Evolutionary conservation across 2,797 vertebrate species (phyloP), one percentile per base, ranked within the genome.

Genomic region (Notolabrus celidotus): DNA sequence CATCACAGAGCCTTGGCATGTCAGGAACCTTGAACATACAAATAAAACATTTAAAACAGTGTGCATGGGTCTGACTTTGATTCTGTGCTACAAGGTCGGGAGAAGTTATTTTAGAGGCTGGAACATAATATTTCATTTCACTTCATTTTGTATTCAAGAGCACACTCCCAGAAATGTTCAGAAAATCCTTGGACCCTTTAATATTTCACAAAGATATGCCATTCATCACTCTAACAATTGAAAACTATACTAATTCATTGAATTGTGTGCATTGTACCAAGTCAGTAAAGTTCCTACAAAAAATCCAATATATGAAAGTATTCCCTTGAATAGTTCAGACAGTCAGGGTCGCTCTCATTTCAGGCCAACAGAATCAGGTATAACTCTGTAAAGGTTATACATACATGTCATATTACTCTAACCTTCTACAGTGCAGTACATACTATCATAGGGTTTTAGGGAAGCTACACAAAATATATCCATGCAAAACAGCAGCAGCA

Each of bases 21-120:
- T 74, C 83, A 67, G 11, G 8, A 77, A 68, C 69, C 33, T 46
- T 74, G 57, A 81, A 67, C 65, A 76, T 61, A 50, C 56, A 83
- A 76, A 80, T 75, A 57, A 81, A 83, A 77, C 23, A 45, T 78
- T 86, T 58, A 74, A 65, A 79, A 39, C 41, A 50, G 51, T 20
- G 38, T 49, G 27, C 10, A 59, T 46, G 16, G 14, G 8, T 73
- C 54, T 62, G 25, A 14, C 29, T 77, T 58, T 68, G 60, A 80
- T 55, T 72, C n/a, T 7, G 33, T 57, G 25, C 3, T 51, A 23
- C n/a, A 60, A 50, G 55, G 67, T 74, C 42, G 69, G 9, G 7
- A 23, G 55, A 9, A 60, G 12, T 25, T 33, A 16, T 71, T 46
- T 56, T 53, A 34, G 2, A 61, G 41, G 33, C 49, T 56, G 43